phyloP scores from a whole-genome alignment of 1,140 invertebrate species.

The Lepidurus couesii region DNA sequence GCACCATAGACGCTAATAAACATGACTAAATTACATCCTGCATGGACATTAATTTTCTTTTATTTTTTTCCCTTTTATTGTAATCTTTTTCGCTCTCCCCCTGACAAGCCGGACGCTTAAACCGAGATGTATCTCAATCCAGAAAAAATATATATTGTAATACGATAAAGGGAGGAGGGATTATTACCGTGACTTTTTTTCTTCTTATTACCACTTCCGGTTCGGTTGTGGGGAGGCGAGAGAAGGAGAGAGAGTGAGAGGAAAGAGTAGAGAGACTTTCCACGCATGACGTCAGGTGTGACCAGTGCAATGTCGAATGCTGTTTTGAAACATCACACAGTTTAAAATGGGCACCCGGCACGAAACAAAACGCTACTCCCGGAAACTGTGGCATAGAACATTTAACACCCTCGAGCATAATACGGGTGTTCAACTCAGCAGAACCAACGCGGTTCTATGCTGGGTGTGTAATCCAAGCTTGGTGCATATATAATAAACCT shows the following conservation, averaged over 20 bases:
- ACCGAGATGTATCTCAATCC: background rate
- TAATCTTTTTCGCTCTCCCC: no score
- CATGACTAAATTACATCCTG: constrained; percentile 5
- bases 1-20: constrained; percentile 2
- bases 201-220: constrained; percentile 2
- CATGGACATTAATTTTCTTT: background rate
- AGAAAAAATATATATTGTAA: background rate
- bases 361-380: background rate
- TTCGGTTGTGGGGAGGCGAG: background rate
- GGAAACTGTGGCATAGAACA: background rate
- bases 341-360: background rate
- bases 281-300: constrained; percentile 8
- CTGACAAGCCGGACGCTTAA: background rate
- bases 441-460: background rate
- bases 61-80: no score
- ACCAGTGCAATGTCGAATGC: constrained; percentile 3
- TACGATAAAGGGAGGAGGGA: background rate
- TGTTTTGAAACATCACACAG: background rate
- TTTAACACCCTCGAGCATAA: constrained; percentile 8
- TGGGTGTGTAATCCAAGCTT: constrained; percentile 1
- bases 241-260: background rate
- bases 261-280: background rate
- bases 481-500: background rate
- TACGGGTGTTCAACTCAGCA: background rate
- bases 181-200: background rate